Evolutionary conservation across 1,140 invertebrate genomes (phyloP), one percentile per base, ranked within the genome.

Genomic region (Cheumatopsyche charites): DNA sequence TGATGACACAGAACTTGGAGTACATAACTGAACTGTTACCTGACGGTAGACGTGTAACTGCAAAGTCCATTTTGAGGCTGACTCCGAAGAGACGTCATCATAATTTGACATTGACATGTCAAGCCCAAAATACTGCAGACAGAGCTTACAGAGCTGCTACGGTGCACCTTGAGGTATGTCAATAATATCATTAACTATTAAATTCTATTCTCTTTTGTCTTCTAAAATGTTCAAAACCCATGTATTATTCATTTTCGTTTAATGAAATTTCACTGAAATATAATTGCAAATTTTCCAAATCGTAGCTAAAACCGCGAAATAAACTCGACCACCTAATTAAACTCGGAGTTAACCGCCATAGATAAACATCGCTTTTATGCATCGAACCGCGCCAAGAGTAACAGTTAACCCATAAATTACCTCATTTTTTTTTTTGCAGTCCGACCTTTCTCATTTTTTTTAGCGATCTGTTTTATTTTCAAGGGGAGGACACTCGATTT

Each of bases 81-180:
- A 89, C 87, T 75, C 91, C 92, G 9, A 88, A 88, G 75, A 90
- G 91, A 79, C 88, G 90, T 71, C 90, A 94, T 80, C 88, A 93
- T 80, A 92, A 92, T 79, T 90, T 90, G 77, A 90, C 87, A 61
- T 90, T 93, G 77, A 91, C 90, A 67, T 94, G 93, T 82, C 90
- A 91, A 81, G 90, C 90, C 73, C 90, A 91, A 81, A 91, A 91
- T 78, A 87, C 87, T 43, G 89, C 89, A 52, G 88, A 90, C 80
- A 85, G 88, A 75, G 88, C 87, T 72, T 89, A 90, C 79, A 86
- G 87, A 77, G 88, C 86, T 72, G 88, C 87, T 58, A 87, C 87
- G 82, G 86, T 90, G 73, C 84, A 85, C 71, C 85, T 91, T 55
- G 87, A 89, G 84, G 89, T 90, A 77, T 58, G 9, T 36, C 29